Conservation (phyloP, 2,888 invertebrate genomes). For the Polyploca ridens region DNA sequence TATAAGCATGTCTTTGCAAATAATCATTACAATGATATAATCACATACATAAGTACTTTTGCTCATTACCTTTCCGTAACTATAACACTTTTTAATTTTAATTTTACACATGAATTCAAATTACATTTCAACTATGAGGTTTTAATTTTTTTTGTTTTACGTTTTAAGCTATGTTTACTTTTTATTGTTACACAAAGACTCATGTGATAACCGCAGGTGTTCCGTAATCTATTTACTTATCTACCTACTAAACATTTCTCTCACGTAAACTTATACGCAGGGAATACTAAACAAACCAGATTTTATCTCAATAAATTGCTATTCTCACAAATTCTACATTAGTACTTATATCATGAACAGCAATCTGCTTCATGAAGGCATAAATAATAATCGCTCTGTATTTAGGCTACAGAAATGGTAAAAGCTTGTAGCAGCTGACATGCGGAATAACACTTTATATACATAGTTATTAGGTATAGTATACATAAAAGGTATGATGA, state of each 20-base stretch:
- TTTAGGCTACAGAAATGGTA: conserved; percentile 17
- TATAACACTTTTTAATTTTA: no score
- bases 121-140: no score
- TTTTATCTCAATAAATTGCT: conserved; percentile 32
- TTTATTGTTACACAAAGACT: no score
- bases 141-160: no score
- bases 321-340: conserved; percentile 4
- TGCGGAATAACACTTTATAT: neutral
- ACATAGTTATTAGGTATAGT: neutral
- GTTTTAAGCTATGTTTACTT: no score
- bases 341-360: conserved; percentile 14
- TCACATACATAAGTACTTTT: no score
- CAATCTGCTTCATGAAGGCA: conserved; percentile 29
- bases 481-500: no score
- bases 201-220: neutral
- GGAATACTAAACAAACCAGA: conserved; percentile 40
- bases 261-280: conserved; percentile 34
- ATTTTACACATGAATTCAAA: no score
- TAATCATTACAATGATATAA: no score
- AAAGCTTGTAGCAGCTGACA: conserved; percentile 28
- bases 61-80: no score
- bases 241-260: conserved; percentile 26
- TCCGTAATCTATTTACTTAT: neutral
- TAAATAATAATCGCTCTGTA: conserved; percentile 27
- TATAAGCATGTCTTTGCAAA: no score